Evolutionary conservation across 2,888 invertebrate genomes (phyloP).

Genomic region (Acrobasis consociella): DNA sequence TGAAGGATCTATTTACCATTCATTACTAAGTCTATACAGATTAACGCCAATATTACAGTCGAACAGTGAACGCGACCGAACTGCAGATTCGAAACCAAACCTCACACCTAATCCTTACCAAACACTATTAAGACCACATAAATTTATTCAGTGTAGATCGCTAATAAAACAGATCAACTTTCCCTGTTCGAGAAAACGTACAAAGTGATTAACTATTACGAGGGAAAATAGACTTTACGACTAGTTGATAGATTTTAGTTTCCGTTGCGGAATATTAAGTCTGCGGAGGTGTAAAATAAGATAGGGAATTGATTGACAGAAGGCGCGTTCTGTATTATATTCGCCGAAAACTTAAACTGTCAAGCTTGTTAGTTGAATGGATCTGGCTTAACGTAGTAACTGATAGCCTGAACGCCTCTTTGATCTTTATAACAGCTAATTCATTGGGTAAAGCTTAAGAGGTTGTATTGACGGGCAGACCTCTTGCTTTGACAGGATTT

Average conservation of each 20-base stretch:
- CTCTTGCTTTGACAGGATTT: conserved; percentile 31
- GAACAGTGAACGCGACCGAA: conserved; percentile 58
- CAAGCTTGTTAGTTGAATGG: conserved; percentile 66
- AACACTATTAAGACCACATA: conserved; percentile 71
- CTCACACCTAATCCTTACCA: conserved; percentile 66
- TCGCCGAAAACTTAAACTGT: conserved; percentile 69
- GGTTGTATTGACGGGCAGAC: conserved; percentile 60
- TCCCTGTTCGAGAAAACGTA: conserved; percentile 42
- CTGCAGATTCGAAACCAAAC: conserved; percentile 54
- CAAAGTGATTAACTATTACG: conserved; percentile 35
- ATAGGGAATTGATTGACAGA: conserved; percentile 66
- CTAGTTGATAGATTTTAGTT: conserved; percentile 35
- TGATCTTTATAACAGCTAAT: conserved; percentile 76
- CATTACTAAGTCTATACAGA: conserved; percentile 64
- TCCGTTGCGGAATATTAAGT: conserved; percentile 39
- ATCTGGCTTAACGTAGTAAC: conserved; percentile 63
- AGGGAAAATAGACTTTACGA: conserved; percentile 38
- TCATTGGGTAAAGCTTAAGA: conserved; percentile 71
- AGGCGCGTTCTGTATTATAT: conserved; percentile 62
- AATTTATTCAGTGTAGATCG: conserved; percentile 70
- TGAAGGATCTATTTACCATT: conserved; percentile 68
- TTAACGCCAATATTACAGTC: conserved; percentile 66
- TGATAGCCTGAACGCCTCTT: conserved; percentile 49
- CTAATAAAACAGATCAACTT: conserved; percentile 69
- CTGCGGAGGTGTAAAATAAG: conserved; percentile 50